Base-by-base conservation (phyloP, 1,140 invertebrate genomes). In the Drosophila mojavensis region DNA sequence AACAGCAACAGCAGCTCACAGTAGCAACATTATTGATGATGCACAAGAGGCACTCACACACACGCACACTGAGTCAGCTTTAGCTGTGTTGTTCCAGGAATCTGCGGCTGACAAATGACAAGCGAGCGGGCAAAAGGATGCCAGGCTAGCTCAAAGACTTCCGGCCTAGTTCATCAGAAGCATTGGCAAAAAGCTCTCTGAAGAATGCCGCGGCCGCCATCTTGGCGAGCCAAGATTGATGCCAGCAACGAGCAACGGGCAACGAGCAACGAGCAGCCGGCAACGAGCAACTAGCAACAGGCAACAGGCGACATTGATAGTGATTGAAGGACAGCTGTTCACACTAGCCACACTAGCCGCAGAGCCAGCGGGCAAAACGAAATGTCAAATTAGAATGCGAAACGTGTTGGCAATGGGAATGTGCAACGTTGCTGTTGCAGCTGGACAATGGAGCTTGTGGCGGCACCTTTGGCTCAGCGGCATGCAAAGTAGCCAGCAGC, bases 361-460 rank as follows among this genome's bases (percentile, higher is more conserved):
- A 68, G 71, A 59, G 48, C 66, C 56, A 55, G 65, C 69, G 43
- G 62, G 75, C 68, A 74, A 72, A 48, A 41, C 63, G 62, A 66
- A 91, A 88, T 69, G 89, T 91, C 89, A 91, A 91, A 91, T 91
- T 91, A 91, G 89, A 91, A 91, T 91, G 89, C 89, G 85, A 91
- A 91, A 91, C 83, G 81, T 91, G 89, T 91, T 78, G 85, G 67
- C 81, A 89, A 78, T 78, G 81, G 73, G 75, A 76, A 83, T 83
- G 80, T 47, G 60, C 20, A 24, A 24, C 20, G 20, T 24, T 24
- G 56, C 63, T 11, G 41, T 51, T 48, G 73, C 73, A 71, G 56
- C 67, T 71, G 84, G 83, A 89, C 84, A 88, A 85, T 89, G 85
- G 81, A 81, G 76, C 73, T 75, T 78, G 74, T 73, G 84, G 84